Percentiles rank a stretch among this genome's conserved stretches.
Evolutionary conservation across 2,797 vertebrate species (phyloP).

Genomic region (Nyctibius grandis): DNA sequence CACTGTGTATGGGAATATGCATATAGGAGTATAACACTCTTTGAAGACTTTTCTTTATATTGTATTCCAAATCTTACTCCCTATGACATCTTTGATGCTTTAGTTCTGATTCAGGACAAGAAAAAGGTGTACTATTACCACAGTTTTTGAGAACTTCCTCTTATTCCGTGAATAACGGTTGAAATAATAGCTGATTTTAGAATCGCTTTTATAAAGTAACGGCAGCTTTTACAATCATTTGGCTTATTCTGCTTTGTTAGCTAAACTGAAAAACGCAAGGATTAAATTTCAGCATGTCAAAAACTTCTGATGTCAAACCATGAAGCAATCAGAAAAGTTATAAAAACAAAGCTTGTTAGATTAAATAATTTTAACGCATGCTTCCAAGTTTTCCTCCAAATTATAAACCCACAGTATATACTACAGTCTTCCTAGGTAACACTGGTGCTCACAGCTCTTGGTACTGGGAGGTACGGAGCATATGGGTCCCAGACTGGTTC

Average conservation of each 20-base stretch:
- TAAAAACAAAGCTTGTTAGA: background rate
- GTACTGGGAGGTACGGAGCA: background rate
- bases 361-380: background rate
- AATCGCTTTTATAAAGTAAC: background rate
- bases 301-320: background rate
- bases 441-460: background rate
- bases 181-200: background rate
- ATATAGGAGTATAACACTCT: background rate
- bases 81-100: background rate
- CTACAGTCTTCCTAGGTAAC: background rate
- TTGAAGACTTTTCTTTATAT: background rate
- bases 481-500: fast-evolving
- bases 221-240: background rate
- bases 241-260: background rate
- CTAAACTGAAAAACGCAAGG: background rate
- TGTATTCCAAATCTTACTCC: background rate
- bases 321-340: background rate
- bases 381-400: background rate
- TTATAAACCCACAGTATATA: background rate
- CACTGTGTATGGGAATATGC: background rate
- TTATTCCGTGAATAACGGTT: background rate
- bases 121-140: background rate
- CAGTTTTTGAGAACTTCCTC: background rate
- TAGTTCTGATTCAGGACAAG: background rate
- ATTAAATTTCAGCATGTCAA: background rate